A percentile compares a stretch with the other conserved stretches of the same genome.
phyloP scores from a whole-genome alignment of 2,888 invertebrate genomes.

The Zelleria hepariella region DNA sequence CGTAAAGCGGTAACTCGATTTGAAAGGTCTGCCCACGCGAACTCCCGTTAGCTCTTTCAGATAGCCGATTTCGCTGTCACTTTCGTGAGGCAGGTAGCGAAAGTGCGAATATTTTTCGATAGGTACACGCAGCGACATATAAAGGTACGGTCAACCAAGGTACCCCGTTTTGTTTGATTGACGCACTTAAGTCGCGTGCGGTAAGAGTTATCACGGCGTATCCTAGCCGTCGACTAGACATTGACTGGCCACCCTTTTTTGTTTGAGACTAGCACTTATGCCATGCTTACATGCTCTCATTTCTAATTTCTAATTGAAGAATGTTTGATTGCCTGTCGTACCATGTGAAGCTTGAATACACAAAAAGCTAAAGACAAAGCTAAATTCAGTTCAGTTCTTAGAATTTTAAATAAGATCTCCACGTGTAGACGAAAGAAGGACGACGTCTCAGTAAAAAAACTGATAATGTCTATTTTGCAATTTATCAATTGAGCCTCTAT shows the following conservation, averaged over 20 bases:
- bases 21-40: neutral
- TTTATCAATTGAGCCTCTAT: neutral
- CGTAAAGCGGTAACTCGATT: neutral
- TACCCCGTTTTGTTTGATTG: no score
- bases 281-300: neutral
- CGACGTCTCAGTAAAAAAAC: neutral
- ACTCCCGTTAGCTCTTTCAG: neutral
- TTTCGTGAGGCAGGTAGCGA: neutral
- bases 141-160: no score
- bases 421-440: neutral
- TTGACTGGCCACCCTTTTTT: no score
- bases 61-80: slow-evolving; percentile 3
- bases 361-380: no score
- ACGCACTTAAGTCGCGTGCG: no score
- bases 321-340: neutral
- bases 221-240: no score
- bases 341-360: neutral
- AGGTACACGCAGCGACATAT: no score
- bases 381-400: neutral
- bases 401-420: neutral
- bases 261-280: no score
- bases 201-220: no score
- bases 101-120: no score
- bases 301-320: neutral
- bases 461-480: no score